Conservation (phyloP, 1,140 invertebrate species). For the Platyscapa corneri region DNA sequence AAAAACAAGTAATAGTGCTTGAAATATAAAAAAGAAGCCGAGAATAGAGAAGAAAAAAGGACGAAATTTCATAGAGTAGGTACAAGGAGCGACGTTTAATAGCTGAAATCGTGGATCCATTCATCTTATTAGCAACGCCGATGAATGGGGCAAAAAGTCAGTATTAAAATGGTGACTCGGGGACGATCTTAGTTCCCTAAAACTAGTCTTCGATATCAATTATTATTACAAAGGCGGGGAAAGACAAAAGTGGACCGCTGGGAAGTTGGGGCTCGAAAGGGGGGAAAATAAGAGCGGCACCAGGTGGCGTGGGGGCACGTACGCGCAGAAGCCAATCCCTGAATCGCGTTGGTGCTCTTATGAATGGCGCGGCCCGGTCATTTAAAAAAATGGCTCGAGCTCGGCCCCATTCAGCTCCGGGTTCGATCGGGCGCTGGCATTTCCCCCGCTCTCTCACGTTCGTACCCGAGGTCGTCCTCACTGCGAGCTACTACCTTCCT, state of each 20-base stretch:
- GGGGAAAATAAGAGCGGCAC: too few relatives aligned
- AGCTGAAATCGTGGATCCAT: neutral
- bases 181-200: too few relatives aligned
- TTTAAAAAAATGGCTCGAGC: conserved; percentile 3
- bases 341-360: neutral
- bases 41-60: too few relatives aligned
- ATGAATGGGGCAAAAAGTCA: too few relatives aligned
- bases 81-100: neutral
- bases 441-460: neutral
- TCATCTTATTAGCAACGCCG: neutral
- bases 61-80: neutral
- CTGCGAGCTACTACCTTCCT: neutral
- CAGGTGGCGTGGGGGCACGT: too few relatives aligned
- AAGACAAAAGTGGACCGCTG: neutral
- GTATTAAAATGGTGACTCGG: neutral
- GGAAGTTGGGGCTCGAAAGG: too few relatives aligned
- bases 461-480: neutral
- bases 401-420: neutral
- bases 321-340: neutral
- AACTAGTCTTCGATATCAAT: neutral
- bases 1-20: too few relatives aligned
- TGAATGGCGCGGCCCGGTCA: neutral
- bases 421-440: neutral
- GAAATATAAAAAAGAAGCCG: too few relatives aligned
- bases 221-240: neutral